A percentile compares a stretch with the other conserved stretches of the same genome.
These are phyloP conservation scores for Drosophila monieri DNA, from an alignment of 2,888 invertebrate genomes.

Conservation along the genomic window DNA sequence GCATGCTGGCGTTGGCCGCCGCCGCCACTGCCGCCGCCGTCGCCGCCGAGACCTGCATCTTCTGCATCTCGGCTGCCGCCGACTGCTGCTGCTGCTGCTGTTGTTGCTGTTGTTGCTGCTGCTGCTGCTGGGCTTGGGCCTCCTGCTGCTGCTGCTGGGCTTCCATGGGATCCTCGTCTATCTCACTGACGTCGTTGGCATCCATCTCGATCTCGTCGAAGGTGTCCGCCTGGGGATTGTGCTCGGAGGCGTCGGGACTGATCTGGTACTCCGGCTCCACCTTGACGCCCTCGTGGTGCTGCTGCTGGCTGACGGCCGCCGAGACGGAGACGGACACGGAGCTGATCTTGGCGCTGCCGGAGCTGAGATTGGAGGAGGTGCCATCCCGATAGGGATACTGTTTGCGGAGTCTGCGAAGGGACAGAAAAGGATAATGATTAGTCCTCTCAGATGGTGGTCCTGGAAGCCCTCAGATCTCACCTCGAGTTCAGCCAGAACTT, in stretches of 20 bases:
- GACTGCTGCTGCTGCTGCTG: constrained; percentile 60
- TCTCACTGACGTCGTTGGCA: constrained; percentile 62
- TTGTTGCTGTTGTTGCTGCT: constrained; percentile 50
- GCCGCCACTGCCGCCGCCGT: constrained; percentile 54
- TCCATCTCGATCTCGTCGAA: constrained; percentile 82
- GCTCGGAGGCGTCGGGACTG: constrained; percentile 74
- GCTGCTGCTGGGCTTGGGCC: constrained; percentile 51
- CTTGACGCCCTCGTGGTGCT: constrained; percentile 72
- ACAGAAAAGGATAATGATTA: not conserved
- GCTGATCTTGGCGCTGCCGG: constrained; percentile 29
- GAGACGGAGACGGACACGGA: constrained; percentile 25
- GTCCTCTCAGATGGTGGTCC: not conserved
- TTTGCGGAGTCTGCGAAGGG: constrained; percentile 78
- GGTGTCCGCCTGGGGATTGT: constrained; percentile 73
- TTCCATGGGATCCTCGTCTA: constrained; percentile 73
- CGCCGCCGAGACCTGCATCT: constrained; percentile 53
- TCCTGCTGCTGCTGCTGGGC: constrained; percentile 55
- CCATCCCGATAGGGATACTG: constrained; percentile 80
- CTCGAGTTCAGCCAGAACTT: constrained; percentile 84
- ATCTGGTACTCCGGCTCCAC: constrained; percentile 81
- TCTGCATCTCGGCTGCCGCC: constrained; percentile 62
- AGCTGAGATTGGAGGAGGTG: constrained; percentile 30
- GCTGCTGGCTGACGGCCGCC: constrained; percentile 36
- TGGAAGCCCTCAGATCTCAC: constrained; percentile 53
- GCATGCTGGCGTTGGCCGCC: constrained; percentile 64